A percentile compares a stretch with the other conserved stretches of the same genome.
These are phyloP conservation scores for Xestia c-nigrum DNA, from an alignment of 2,888 invertebrate species.

Conservation along the genomic window DNA sequence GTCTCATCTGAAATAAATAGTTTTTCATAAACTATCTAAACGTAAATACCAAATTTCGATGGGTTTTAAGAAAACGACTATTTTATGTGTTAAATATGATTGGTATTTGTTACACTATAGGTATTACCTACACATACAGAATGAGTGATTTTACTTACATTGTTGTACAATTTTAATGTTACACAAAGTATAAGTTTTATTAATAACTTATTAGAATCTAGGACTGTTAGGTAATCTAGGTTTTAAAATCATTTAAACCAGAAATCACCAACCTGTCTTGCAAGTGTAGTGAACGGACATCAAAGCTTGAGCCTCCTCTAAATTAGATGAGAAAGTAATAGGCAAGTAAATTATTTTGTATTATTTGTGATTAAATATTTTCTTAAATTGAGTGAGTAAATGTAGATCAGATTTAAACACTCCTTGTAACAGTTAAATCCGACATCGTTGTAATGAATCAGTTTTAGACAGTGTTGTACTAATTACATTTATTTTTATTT, in stretches of 20 bases:
- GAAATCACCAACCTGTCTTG: neutral
- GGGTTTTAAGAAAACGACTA: neutral
- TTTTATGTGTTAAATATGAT: neutral
- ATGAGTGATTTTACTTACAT: neutral
- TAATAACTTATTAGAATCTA: neutral
- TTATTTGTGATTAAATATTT: neutral
- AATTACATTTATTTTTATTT: neutral
- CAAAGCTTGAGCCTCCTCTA: neutral
- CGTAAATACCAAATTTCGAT: neutral
- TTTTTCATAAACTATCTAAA: neutral
- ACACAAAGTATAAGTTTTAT: neutral
- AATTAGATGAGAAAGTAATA: neutral
- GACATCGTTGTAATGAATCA: neutral
- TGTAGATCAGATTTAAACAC: neutral
- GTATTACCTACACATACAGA: neutral
- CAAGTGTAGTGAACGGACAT: neutral
- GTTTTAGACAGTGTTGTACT: neutral
- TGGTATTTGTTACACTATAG: too few relatives aligned
- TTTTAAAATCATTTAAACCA: neutral
- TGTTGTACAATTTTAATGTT: neutral
- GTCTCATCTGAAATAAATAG: neutral
- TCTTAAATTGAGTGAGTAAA: neutral
- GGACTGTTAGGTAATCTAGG: too few relatives aligned
- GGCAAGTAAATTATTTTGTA: neutral
- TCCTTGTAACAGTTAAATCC: neutral